phyloP scores from a whole-genome alignment of 30 jellyfish, hydroid and myxozoan species.

The Turritopsis dohrnii region DNA sequence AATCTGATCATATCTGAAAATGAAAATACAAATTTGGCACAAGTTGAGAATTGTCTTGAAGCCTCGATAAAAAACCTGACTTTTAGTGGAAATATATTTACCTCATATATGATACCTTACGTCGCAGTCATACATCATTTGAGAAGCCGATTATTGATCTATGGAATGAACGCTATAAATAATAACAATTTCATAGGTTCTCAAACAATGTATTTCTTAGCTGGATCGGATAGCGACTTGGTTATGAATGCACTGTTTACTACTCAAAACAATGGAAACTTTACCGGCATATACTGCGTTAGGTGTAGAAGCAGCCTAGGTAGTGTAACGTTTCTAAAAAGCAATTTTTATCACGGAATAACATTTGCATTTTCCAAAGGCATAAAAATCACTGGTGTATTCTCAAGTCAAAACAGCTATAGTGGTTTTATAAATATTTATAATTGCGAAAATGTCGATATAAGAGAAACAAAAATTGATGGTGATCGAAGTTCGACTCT shows the following conservation, averaged over 20 bases:
- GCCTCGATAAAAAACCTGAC: not conserved
- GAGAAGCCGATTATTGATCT: not conserved
- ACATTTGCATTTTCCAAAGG: not conserved
- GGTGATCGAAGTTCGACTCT: too few species aligned
- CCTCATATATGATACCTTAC: not conserved
- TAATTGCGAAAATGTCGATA: not conserved
- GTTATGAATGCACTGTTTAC: not conserved
- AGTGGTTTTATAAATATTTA: not conserved
- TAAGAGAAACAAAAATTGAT: too few species aligned
- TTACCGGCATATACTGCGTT: not conserved
- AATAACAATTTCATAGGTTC: not conserved
- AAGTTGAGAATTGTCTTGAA: too few species aligned
- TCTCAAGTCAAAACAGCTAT: not conserved
- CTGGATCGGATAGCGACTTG: not conserved
- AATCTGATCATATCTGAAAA: not conserved
- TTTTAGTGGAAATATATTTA: not conserved
- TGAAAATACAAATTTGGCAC: not conserved
- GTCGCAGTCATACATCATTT: not conserved
- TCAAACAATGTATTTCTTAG: not conserved
- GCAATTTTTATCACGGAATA: not conserved
- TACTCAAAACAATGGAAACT: not conserved
- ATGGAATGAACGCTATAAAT: not conserved
- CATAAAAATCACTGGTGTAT: not conserved
- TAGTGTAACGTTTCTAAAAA: not conserved
- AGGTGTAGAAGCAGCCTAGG: not conserved